A percentile compares a stretch with the other conserved stretches of the same genome.
Conservation (phyloP, 1,140 invertebrate species). For the Drosophila pruinosa region DNA sequence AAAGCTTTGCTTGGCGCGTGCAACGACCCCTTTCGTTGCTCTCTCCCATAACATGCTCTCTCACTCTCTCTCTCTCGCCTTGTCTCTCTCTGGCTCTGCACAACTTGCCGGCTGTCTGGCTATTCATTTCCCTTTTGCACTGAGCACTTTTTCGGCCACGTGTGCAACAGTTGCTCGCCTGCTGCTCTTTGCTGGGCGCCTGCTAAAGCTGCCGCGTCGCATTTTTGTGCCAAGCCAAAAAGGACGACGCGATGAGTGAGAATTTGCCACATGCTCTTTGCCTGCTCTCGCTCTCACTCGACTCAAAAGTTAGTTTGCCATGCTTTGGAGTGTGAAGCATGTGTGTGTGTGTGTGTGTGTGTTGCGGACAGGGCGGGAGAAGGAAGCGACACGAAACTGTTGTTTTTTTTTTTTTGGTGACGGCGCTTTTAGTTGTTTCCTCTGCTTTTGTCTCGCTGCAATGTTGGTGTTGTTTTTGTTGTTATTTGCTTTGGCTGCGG, state of each 20-base stretch:
- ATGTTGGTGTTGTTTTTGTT: slow-evolving; percentile 26
- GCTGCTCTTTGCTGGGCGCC: slow-evolving; percentile 53
- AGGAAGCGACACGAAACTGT: no score
- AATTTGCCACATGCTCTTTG: not conserved
- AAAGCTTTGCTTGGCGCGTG: slow-evolving; percentile 65
- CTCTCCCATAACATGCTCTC: slow-evolving; percentile 2
- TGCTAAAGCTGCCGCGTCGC: slow-evolving; percentile 68
- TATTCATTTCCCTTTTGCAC: slow-evolving; percentile 66
- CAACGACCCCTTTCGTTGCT: slow-evolving; percentile 64
- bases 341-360: not conserved
- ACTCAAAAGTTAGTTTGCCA: slow-evolving; percentile 67
- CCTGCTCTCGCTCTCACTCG: slow-evolving; percentile 24
- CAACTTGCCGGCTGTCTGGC: slow-evolving; percentile 46
- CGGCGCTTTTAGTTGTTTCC: slow-evolving; percentile 47
- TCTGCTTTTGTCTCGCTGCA: slow-evolving; percentile 60
- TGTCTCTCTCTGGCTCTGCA: not conserved
- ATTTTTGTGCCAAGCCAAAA: slow-evolving; percentile 77
- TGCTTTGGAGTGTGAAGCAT: slow-evolving; percentile 8
- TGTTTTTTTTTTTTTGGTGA: not conserved
- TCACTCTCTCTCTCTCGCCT: not conserved
- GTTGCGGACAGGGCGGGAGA: no score
- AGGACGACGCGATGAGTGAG: slow-evolving; percentile 75
- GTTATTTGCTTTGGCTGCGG: slow-evolving; percentile 30
- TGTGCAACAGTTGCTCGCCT: slow-evolving; percentile 68
- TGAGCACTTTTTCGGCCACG: slow-evolving; percentile 18